Conservation (phyloP, 1,140 invertebrate species). For the Heliothis subflexa region DNA sequence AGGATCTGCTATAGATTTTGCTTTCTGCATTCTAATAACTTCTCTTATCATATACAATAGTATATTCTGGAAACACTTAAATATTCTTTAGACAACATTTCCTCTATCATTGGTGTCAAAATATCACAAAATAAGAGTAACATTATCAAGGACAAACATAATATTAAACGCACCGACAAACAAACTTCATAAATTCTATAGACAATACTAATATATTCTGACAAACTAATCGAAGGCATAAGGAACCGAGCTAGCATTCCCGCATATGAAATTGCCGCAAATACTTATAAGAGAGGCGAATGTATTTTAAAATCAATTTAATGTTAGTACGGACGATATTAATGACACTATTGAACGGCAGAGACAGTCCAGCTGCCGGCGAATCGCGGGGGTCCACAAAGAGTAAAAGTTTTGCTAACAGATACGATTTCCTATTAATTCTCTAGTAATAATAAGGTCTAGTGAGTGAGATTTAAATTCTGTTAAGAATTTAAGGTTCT, state of each 20-base stretch:
- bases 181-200: background rate
- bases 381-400: slow-evolving; percentile 57
- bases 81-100: too few species aligned
- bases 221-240: slow-evolving; percentile 18
- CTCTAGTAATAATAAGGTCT: background rate
- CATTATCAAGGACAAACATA: background rate
- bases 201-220: slow-evolving; percentile 13
- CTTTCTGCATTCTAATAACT: too few species aligned
- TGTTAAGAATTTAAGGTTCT: background rate
- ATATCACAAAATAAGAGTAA: background rate
- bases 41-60: too few species aligned
- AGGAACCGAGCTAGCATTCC: slow-evolving; percentile 25
- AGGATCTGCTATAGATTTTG: too few species aligned
- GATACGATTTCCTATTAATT: background rate
- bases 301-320: slow-evolving; percentile 56
- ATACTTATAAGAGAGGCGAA: slow-evolving; percentile 32
- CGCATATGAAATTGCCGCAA: slow-evolving; percentile 15
- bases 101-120: too few species aligned
- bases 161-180: background rate
- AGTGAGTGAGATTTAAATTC: too few species aligned
- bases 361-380: slow-evolving; percentile 59
- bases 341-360: slow-evolving; percentile 60
- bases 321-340: slow-evolving; percentile 54
- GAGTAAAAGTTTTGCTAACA: slow-evolving; percentile 32
- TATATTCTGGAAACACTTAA: too few species aligned